These are phyloP conservation scores for Alauda arvensis DNA, from an alignment of 2,797 vertebrate genomes.

Conservation along the genomic window DNA sequence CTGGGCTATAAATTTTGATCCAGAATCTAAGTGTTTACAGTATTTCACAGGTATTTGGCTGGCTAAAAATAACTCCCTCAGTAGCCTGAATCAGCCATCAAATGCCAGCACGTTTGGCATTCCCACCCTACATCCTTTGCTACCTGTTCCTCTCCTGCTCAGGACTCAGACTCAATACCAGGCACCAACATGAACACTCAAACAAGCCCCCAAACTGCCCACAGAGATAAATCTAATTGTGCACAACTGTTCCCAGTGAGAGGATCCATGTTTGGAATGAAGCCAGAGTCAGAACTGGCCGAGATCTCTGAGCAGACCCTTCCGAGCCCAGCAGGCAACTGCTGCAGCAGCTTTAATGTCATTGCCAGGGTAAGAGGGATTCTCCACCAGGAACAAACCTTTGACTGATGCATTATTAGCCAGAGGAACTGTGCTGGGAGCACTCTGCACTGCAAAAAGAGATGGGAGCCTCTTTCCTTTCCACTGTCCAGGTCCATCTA, in stretches of 20 bases:
- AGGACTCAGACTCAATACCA: accelerated
- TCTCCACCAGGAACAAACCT: background rate
- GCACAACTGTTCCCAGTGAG: background rate
- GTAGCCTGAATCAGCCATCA: background rate
- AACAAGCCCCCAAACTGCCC: background rate
- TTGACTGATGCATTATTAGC: background rate
- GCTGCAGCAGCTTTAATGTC: background rate
- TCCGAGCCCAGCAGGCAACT: background rate
- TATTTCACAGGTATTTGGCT: background rate
- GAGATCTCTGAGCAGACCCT: background rate
- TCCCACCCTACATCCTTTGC: background rate
- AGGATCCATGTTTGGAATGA: background rate
- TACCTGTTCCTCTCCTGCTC: background rate
- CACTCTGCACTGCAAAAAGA: background rate
- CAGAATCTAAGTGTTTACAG: background rate
- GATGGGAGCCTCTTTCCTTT: background rate
- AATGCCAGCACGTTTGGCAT: background rate
- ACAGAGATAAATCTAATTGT: background rate
- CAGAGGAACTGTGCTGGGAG: background rate
- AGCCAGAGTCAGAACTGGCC: background rate
- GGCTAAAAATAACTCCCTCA: background rate
- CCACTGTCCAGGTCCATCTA: background rate
- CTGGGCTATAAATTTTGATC: background rate
- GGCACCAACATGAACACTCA: background rate
- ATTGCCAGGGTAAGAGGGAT: background rate